Evolutionary conservation across 2,888 invertebrate genomes (phyloP).

Genomic region (Neocrepidodera transversa): DNA sequence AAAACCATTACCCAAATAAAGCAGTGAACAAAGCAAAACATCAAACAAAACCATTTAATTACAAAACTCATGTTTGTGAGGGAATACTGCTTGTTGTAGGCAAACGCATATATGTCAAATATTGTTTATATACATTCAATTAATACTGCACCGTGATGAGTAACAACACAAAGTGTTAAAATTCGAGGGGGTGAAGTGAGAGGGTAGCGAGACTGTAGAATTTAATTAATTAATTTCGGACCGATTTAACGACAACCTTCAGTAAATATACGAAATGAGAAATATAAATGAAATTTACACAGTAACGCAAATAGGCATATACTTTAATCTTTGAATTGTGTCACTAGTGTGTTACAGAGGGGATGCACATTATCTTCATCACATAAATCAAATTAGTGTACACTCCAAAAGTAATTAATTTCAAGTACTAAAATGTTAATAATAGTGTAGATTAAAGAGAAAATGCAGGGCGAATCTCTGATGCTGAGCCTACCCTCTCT

Average conservation of each 20-base stretch:
- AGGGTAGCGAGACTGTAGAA: conserved; percentile 37
- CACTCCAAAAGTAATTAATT: too few species aligned
- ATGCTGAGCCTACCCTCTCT: too few species aligned
- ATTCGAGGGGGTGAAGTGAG: conserved; percentile 14
- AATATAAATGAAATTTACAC: conserved; percentile 44
- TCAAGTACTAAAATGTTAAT: too few species aligned
- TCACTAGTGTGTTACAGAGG: conserved; percentile 20
- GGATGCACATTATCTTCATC: too few species aligned
- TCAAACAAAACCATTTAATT: conserved; percentile 14
- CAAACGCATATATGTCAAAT: conserved; percentile 16
- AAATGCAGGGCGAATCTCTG: too few species aligned
- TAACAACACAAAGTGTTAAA: conserved; percentile 24
- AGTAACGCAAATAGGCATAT: conserved; percentile 36
- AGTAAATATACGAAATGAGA: conserved; percentile 46
- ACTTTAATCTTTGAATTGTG: conserved; percentile 37
- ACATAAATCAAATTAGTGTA: too few species aligned
- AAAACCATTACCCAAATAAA: neutral
- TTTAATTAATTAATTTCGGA: conserved; percentile 50
- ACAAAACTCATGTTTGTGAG: conserved; percentile 3
- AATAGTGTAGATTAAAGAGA: too few species aligned
- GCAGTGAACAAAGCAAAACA: conserved; percentile 9
- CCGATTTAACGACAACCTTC: conserved; percentile 44
- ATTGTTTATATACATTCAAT: conserved; percentile 19
- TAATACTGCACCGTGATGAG: neutral
- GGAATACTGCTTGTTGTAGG: neutral